Conservation (phyloP, 2,888 invertebrate species). For the Odontothrips loti region DNA sequence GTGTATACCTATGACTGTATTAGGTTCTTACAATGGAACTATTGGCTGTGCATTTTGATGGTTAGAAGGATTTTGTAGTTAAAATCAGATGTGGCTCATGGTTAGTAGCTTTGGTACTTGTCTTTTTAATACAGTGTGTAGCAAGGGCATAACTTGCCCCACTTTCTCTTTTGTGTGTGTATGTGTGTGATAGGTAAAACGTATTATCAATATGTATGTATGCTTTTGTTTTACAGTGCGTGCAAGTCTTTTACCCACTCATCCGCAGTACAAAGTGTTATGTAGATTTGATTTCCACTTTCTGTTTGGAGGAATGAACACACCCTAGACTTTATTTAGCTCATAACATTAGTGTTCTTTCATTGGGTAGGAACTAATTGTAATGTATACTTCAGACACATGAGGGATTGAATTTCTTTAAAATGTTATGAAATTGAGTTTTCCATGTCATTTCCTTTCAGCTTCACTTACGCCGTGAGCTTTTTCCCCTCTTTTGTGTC, state of each 20-base stretch:
- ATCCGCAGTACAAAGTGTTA: neutral
- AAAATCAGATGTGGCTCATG: neutral
- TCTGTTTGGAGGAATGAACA: neutral
- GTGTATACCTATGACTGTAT: neutral
- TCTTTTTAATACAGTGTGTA: neutral
- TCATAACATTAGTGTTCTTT: neutral
- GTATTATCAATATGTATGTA: neutral
- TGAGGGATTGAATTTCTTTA: neutral
- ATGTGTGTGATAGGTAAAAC: neutral
- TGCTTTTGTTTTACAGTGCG: neutral
- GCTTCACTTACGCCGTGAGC: neutral
- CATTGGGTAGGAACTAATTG: neutral
- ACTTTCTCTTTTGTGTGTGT: neutral
- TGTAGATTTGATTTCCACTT: neutral
- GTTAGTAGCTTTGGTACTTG: neutral
- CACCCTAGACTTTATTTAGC: neutral
- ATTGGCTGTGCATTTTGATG: slow-evolving; percentile 13
- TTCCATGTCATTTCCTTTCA: neutral
- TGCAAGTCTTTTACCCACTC: neutral
- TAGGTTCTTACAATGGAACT: neutral
- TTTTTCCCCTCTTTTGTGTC: neutral
- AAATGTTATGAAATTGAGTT: neutral
- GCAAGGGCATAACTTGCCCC: neutral
- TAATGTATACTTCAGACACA: neutral
- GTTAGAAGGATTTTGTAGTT: neutral